Evolutionary conservation across 2,797 vertebrate genomes (phyloP), one percentile per base, ranked within the genome.

Genomic region (Nannoperca australis): DNA sequence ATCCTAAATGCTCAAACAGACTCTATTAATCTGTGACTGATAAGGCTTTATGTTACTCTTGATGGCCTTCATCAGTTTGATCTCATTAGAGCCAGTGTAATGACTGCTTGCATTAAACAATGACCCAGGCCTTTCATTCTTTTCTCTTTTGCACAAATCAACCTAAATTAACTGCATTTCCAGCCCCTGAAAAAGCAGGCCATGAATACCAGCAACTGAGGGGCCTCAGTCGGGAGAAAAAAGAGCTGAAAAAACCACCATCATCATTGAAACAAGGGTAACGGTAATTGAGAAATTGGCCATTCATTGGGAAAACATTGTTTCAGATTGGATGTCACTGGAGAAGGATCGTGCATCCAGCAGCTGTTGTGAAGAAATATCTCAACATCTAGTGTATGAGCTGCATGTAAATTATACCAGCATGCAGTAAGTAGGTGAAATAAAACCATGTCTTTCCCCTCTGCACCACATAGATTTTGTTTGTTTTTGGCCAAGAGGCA

Each of bases 61-160:
- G 85, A 89, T 89, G 84, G 88, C 79, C 81, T 87, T 81, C 86
- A 92, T 92, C 87, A 86, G 66, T 90, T 85, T 90, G 88, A 91
- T 89, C 89, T 92, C 73, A 90, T 91, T 92, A 93, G 78, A 88
- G 76, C 56, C 77, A n/a, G 45, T 30, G 81, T 89, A 91, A 93
- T 89, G 83, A 91, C 84, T 89, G 81, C 85, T 84, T 73, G 74
- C 79, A 82, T 91, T 89, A 91, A 91, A 91, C 88, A 89, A 85
- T 91, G 86, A 90, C 91, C 87, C 67, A 4, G 75, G 74, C 76
- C 74, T 64, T 82, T 83, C 47, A 45, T 78, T 89, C 86, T 83
- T 73, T 82, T 78, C 84, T 69, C 70, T 58, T 66, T 79, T 86
- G 83, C 53, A 82, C 81, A 88, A 90, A 93, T 93, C 79, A 92